Conservation (phyloP, 2,113 vertebrate genomes). For the Dolichotis patagonum region DNA sequence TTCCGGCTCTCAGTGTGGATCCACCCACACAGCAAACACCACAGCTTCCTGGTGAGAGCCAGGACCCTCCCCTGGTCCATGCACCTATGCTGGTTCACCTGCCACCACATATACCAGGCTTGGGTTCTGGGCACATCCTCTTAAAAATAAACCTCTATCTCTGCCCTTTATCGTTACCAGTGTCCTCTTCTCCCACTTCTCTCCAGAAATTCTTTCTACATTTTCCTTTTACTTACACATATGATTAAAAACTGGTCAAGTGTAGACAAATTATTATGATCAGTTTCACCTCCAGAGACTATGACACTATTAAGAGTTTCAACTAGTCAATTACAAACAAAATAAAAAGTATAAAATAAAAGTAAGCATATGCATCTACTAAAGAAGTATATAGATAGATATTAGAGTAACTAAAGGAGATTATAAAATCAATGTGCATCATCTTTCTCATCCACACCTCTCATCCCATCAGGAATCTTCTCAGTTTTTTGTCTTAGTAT, state of each 20-base stretch:
- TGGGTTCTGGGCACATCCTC: not conserved
- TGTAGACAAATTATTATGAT: slow-evolving; percentile 30
- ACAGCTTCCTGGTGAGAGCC: not conserved
- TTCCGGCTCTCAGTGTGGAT: not conserved
- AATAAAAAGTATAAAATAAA: not conserved
- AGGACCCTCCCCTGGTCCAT: not conserved
- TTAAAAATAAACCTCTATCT: not conserved
- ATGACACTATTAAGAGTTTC: not conserved
- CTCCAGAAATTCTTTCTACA: not conserved
- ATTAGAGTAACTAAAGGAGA: not conserved
- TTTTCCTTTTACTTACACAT: not conserved
- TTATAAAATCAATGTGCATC: not conserved
- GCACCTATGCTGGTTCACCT: not conserved
- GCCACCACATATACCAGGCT: not conserved
- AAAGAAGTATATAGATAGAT: not conserved
- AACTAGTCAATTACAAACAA: not conserved
- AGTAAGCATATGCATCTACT: not conserved
- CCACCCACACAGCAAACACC: not conserved
- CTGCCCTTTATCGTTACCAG: not conserved
- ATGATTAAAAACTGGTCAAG: slow-evolving; percentile 8
- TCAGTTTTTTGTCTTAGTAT: not conserved
- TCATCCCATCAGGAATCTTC: not conserved
- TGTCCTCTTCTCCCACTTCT: not conserved
- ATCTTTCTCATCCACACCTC: not conserved
- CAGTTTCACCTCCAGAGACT: not conserved